Evolutionary conservation across 2,888 invertebrate genomes (phyloP), one percentile per base, ranked within the genome.

Genomic region (Blomia tropicalis): DNA sequence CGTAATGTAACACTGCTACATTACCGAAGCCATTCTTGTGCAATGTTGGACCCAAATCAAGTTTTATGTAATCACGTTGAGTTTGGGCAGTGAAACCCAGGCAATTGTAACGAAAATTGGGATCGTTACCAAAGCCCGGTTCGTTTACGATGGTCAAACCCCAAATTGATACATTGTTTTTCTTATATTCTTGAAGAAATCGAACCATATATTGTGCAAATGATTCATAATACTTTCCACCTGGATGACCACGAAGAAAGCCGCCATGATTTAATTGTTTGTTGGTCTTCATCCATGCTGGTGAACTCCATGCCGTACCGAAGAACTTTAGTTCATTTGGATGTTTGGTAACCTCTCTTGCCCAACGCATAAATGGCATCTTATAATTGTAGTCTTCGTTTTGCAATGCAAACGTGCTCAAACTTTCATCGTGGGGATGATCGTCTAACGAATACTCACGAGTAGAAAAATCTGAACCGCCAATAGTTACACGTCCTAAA

Each of bases 61-160:
- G 73, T 0, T 75, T 78, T 1, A 88, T 75, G 80, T 84, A 90
- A 60, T 79, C 76, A 30, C 81, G 78, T 77, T 84, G 75, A 17
- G 66, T 67, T 61, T 64, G 53, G 0, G 30, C 27, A 17, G 27
- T 61, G n/a, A 65, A 47, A 1, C 53, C 65, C 14, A 65, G 22
- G 19, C 43, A 11, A 27, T 61, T 64, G 71, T 87, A 85, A 1
- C 73, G 71, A 67, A 73, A 77, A 63, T 69, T 66, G 2, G 68
- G 66, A 5, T 71, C 65, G 17, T 70, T 67, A 0, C 77, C 77
- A 63, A 72, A 43, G 81, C 73, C 70, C 0, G 92, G 91, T 72
- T 92, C 91, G 72, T 92, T 92, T 27, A 88, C 87, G 0, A 86
- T 84, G 0, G 90, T 85, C 32, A 91, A 75, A 0, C 82, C 87